A percentile compares a stretch with the other conserved stretches of the same genome.
These are phyloP conservation scores for Plestiodon gilberti DNA, from an alignment of 2,113 vertebrate genomes.

Conservation along the genomic window DNA sequence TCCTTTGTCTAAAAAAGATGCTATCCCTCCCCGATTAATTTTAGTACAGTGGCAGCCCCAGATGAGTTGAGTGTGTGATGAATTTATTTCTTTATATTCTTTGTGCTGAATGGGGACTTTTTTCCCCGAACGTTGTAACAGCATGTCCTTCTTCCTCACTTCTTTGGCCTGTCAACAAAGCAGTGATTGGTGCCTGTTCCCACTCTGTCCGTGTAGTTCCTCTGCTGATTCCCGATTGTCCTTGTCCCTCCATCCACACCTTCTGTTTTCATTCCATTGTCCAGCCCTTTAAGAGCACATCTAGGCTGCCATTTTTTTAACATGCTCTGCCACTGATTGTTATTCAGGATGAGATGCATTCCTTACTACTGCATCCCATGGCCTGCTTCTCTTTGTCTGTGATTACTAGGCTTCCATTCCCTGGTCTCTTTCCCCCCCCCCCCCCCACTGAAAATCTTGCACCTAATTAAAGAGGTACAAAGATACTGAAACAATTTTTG, in stretches of 20 bases:
- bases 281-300: not conserved
- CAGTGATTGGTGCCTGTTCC: not conserved
- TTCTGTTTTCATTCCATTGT: no score
- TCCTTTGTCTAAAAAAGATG: not conserved
- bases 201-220: not conserved
- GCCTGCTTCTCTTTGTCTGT: not conserved
- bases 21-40: not conserved
- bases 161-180: not conserved
- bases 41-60: not conserved
- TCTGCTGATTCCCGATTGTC: not conserved
- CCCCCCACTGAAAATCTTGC: not conserved
- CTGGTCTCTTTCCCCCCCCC: not conserved
- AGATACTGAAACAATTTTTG: not conserved
- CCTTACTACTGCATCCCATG: not conserved
- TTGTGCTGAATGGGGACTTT: not conserved
- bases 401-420: not conserved
- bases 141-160: not conserved
- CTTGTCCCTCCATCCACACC: no score
- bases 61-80: not conserved
- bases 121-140: not conserved
- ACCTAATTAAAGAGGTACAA: not conserved
- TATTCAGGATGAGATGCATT: not conserved
- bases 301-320: not conserved
- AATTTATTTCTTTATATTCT: not conserved
- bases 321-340: not conserved